Evolutionary conservation across 2,888 invertebrate genomes (phyloP).

Genomic region (Meiosimyza platycephala): DNA sequence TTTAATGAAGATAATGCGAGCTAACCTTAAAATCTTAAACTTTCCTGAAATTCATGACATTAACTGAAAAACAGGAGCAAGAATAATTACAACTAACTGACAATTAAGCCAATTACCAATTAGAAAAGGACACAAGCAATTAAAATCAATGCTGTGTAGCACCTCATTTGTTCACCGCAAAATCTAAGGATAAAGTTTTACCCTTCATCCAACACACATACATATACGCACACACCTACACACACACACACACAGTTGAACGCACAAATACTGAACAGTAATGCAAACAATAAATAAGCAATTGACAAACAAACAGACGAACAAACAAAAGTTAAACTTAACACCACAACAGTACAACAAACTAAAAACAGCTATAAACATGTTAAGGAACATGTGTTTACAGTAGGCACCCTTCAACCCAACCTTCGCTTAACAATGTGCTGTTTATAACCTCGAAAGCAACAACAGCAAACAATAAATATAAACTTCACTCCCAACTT

Average conservation of each 20-base stretch:
- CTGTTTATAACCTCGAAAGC: constrained; percentile 37
- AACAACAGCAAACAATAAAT: constrained; percentile 51
- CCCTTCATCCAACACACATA: constrained; percentile 18
- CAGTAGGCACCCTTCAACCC: constrained; percentile 43
- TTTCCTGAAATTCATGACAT: background rate
- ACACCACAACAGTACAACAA: constrained; percentile 13
- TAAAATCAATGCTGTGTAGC: constrained; percentile 56
- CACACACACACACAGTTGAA: background rate
- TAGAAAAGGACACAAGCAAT: constrained; percentile 57
- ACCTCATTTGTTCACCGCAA: constrained; percentile 16
- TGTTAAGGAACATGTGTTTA: constrained; percentile 53
- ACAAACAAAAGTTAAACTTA: background rate
- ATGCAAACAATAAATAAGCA: background rate
- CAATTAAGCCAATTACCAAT: constrained; percentile 47
- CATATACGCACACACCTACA: background rate
- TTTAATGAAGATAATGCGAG: too few species aligned
- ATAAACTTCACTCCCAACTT: constrained; percentile 59
- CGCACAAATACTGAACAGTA: background rate
- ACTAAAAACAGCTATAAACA: constrained; percentile 38
- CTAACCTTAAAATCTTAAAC: background rate
- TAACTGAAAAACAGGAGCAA: background rate
- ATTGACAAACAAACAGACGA: constrained; percentile 13
- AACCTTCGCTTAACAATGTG: constrained; percentile 38
- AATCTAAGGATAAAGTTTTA: constrained; percentile 25
- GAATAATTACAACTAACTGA: constrained; percentile 1